These are phyloP conservation scores for Xiphophorus birchmanni DNA, from an alignment of 2,797 vertebrate species.

Conservation along the genomic window DNA sequence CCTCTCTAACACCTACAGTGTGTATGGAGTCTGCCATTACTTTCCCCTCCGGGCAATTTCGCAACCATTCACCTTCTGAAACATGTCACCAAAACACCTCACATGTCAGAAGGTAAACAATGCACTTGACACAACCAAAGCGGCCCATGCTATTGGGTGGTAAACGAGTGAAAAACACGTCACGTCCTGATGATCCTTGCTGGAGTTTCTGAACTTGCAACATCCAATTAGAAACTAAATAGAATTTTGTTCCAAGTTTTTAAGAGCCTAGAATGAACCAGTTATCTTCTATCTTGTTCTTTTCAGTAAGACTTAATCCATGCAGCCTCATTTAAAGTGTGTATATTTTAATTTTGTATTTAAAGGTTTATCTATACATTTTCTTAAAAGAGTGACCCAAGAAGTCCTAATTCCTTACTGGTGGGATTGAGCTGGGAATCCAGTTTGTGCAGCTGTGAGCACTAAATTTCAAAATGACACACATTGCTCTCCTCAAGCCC, in stretches of 20 bases:
- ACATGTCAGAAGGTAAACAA: not conserved
- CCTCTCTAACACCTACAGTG: not conserved
- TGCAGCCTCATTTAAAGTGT: not conserved
- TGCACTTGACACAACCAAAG: not conserved
- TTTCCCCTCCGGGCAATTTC: not conserved
- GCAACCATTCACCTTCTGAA: slow-evolving; percentile 1
- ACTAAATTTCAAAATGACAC: slow-evolving; percentile 60
- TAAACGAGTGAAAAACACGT: not conserved
- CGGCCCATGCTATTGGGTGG: not conserved
- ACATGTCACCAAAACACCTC: slow-evolving; percentile 8
- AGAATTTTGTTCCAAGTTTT: not conserved
- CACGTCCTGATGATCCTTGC: not conserved
- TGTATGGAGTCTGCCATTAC: not conserved
- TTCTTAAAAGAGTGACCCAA: not conserved
- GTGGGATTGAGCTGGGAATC: slow-evolving; percentile 19
- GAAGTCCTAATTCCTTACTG: slow-evolving; percentile 13
- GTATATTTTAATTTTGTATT: not conserved
- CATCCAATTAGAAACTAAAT: not conserved
- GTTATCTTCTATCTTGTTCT: not conserved
- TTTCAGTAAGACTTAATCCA: not conserved
- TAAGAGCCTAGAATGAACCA: not conserved
- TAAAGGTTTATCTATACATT: not conserved
- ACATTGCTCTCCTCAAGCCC: slow-evolving; percentile 34
- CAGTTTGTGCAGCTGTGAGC: slow-evolving; percentile 53
- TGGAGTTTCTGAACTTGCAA: not conserved